A percentile compares a stretch with the other conserved stretches of the same genome.
Conservation (phyloP, 2,888 invertebrate species). For the Pandemis cinnamomeana region DNA sequence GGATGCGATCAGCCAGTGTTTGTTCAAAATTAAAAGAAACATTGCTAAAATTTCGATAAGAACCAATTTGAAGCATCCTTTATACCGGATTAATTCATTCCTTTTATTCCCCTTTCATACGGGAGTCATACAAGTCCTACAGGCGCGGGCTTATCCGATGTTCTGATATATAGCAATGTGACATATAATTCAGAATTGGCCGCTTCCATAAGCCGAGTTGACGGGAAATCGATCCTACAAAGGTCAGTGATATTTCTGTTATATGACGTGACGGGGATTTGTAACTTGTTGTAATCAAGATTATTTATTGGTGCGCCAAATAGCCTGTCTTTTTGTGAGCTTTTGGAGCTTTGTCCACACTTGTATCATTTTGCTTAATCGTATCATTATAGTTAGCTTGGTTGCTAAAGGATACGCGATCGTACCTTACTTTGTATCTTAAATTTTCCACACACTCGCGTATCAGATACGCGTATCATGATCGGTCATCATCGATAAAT, state of each 20-base stretch:
- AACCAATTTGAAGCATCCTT: neutral
- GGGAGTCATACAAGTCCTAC: neutral
- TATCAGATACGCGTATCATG: no score
- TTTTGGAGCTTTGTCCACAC: neutral
- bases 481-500: no score
- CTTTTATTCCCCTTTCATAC: constrained; percentile 24
- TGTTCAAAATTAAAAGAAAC: no score
- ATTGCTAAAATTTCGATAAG: neutral
- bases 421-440: no score
- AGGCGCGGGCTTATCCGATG: neutral
- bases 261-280: constrained; percentile 13
- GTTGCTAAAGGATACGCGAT: no score
- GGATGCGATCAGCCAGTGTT: neutral
- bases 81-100: constrained; percentile 29
- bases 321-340: neutral
- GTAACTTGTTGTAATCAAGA: constrained; percentile 12
- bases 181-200: constrained; percentile 51
- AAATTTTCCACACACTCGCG: no score
- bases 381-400: no score
- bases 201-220: constrained; percentile 47
- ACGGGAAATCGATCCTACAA: constrained; percentile 52
- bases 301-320: constrained; percentile 1
- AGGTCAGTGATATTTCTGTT: constrained; percentile 42
- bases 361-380: no score
- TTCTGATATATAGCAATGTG: constrained; percentile 45